Evolutionary conservation across 1,140 invertebrate species (phyloP).

Genomic region (Drosophila ficusphila): DNA sequence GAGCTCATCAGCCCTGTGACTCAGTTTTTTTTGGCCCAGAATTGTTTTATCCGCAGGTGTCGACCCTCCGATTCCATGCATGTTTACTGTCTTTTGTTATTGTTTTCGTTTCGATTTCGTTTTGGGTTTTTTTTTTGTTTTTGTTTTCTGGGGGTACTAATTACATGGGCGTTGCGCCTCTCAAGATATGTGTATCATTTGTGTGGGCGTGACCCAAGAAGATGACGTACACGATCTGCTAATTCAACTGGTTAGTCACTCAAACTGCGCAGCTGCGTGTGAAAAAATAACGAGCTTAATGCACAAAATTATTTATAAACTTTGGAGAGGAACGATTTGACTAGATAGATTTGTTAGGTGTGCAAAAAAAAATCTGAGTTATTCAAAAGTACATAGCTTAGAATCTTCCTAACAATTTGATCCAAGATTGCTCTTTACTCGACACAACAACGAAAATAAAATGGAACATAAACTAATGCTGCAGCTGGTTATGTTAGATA

Average conservation of each 20-base stretch:
- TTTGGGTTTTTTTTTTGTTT: neutral
- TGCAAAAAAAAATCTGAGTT: too few species aligned
- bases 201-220: slow-evolving; percentile 19
- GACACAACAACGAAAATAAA: too few species aligned
- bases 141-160: slow-evolving; percentile 15
- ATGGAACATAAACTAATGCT: too few species aligned
- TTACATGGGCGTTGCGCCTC: slow-evolving; percentile 48
- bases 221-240: slow-evolving; percentile 19
- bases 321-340: too few species aligned
- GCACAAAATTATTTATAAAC: neutral
- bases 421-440: too few species aligned
- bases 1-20: slow-evolving; percentile 53
- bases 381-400: too few species aligned
- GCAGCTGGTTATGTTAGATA: too few species aligned
- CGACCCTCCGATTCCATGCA: neutral
- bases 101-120: slow-evolving; percentile 12
- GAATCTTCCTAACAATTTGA: too few species aligned
- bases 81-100: slow-evolving; percentile 4
- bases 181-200: slow-evolving; percentile 25
- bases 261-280: slow-evolving; percentile 48
- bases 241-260: slow-evolving; percentile 30
- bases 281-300: slow-evolving; percentile 15
- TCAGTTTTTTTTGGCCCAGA: slow-evolving; percentile 30
- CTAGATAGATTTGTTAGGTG: too few species aligned
- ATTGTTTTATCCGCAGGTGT: slow-evolving; percentile 51